These are phyloP conservation scores for Oreochromis mossambicus DNA, from an alignment of 2,797 vertebrate genomes.

Conservation along the genomic window DNA sequence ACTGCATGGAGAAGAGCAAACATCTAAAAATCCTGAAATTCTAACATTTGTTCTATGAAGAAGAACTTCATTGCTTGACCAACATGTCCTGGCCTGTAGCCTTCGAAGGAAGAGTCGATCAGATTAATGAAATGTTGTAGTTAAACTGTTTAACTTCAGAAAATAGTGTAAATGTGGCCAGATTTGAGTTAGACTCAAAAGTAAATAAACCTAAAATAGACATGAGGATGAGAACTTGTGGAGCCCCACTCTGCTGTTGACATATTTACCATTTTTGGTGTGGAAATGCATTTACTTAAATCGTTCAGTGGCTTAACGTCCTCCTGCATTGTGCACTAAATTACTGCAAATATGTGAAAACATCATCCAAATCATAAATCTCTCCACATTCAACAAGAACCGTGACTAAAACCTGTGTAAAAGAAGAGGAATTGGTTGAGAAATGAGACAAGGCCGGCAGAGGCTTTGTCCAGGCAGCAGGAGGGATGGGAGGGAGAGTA, in stretches of 20 bases:
- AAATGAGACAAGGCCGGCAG: not conserved
- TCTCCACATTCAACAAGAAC: not conserved
- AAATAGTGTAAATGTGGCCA: not conserved
- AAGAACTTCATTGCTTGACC: not conserved
- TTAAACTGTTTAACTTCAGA: not conserved
- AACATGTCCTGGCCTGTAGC: not conserved
- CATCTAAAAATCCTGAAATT: not conserved
- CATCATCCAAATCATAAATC: not conserved
- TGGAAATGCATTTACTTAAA: not conserved
- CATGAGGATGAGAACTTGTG: not conserved
- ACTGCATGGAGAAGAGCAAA: not conserved
- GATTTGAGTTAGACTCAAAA: not conserved
- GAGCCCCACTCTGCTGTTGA: not conserved
- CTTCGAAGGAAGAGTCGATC: not conserved
- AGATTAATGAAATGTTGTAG: not conserved
- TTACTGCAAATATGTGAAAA: not conserved
- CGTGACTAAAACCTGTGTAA: not conserved
- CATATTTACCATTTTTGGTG: not conserved
- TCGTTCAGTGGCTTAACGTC: not conserved
- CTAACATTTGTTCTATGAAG: not conserved
- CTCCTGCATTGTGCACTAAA: not conserved
- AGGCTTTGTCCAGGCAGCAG: slow-evolving; percentile 28
- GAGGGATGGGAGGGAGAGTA: not conserved
- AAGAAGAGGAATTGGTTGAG: not conserved
- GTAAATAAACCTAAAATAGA: not conserved